Conservation (phyloP, 2,888 invertebrate species). For the Geophilus truncorum region DNA sequence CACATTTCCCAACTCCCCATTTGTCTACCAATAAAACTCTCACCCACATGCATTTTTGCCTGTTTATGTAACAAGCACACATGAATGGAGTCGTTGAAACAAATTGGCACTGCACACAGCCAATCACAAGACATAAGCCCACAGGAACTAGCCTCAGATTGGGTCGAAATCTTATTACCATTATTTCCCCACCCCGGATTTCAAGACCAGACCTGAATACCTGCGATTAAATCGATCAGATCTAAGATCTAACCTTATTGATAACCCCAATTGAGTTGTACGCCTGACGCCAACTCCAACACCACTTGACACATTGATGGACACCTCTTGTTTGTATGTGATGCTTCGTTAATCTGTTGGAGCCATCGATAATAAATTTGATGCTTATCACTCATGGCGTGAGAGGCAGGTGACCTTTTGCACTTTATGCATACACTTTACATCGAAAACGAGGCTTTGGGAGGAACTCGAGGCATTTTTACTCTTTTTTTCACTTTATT, state of each 20-base stretch:
- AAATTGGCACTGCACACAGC: not conserved
- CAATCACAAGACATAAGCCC: not conserved
- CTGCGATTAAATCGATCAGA: not conserved
- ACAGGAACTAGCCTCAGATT: not conserved
- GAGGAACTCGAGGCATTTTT: not conserved
- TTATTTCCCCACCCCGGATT: not conserved
- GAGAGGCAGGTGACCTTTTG: not conserved
- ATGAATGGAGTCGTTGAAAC: not conserved
- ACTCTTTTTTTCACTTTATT: too few relatives aligned
- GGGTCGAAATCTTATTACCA: not conserved
- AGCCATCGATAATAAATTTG: not conserved
- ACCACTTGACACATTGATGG: not conserved
- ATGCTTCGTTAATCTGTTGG: not conserved
- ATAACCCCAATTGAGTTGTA: not conserved
- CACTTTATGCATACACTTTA: not conserved
- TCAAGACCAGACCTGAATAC: not conserved
- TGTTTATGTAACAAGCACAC: not conserved
- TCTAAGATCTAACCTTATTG: not conserved
- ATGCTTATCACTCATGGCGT: not conserved
- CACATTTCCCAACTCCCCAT: not conserved
- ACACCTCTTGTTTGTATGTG: not conserved
- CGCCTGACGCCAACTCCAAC: not conserved
- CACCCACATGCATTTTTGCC: not conserved
- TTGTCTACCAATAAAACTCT: not conserved
- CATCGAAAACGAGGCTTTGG: not conserved